A percentile compares a stretch with the other conserved stretches of the same genome.
Evolutionary conservation across 2,888 invertebrate species (phyloP).

Genomic region (Drosophila testacea): DNA sequence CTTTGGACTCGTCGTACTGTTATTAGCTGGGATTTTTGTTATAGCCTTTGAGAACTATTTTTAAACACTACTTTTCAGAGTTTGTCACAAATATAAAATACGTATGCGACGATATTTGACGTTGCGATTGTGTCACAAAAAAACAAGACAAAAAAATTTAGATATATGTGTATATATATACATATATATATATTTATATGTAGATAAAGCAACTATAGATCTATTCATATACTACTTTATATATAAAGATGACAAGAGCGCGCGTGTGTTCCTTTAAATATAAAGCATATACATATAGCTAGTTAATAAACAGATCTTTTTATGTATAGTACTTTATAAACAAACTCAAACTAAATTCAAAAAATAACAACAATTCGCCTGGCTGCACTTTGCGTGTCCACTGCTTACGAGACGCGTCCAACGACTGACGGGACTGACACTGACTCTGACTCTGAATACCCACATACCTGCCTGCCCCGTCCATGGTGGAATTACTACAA

Average conservation of each 20-base stretch:
- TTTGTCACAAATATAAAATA: slow-evolving; percentile 9
- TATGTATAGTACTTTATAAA: slow-evolving; percentile 16
- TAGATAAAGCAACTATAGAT: slow-evolving; percentile 25
- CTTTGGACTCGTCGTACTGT: slow-evolving; percentile 6
- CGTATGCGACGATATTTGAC: slow-evolving; percentile 16
- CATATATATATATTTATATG: slow-evolving; percentile 23
- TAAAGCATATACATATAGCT: slow-evolving; percentile 32
- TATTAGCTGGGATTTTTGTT: slow-evolving; percentile 22
- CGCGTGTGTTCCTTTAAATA: slow-evolving; percentile 38
- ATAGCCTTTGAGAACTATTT: slow-evolving; percentile 54
- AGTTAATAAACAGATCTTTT: slow-evolving; percentile 32
- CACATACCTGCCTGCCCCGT: too few species aligned
- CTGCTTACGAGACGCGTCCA: slow-evolving; percentile 65
- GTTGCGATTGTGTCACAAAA: slow-evolving; percentile 55
- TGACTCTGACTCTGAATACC: slow-evolving; percentile 39
- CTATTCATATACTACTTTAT: slow-evolving; percentile 33
- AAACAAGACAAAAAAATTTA: slow-evolving; percentile 51
- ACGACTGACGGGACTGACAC: slow-evolving; percentile 56
- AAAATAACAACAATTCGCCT: neutral
- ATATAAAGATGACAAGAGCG: slow-evolving; percentile 33
- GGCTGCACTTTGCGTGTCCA: slow-evolving; percentile 53
- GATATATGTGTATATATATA: slow-evolving; percentile 12
- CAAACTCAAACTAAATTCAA: slow-evolving; percentile 4
- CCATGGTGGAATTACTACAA: too few species aligned
- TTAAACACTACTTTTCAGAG: slow-evolving; percentile 52